Percentiles rank a stretch among this genome's conserved stretches.
Evolutionary conservation across 2,888 invertebrate genomes (phyloP).

Genomic region (Lasiommata megera): DNA sequence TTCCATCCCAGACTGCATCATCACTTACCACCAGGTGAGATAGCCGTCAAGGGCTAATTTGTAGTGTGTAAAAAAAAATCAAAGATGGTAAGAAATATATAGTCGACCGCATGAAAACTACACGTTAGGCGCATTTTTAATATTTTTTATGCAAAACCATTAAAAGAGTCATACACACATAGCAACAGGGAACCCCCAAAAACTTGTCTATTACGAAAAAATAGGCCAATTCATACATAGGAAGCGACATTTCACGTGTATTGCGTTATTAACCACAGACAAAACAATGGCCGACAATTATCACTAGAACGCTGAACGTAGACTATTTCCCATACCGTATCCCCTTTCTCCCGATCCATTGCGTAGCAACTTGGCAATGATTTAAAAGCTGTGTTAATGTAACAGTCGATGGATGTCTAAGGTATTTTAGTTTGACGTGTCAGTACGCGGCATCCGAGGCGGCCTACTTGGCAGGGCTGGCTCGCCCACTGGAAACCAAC

Average conservation of each 20-base stretch:
- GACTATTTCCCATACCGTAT: background rate
- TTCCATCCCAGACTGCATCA: too few species aligned
- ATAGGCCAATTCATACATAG: constrained; percentile 63
- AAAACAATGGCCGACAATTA: constrained; percentile 65
- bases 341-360: constrained; percentile 27
- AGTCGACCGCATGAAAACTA: too few species aligned
- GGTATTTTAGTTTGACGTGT: constrained; percentile 29
- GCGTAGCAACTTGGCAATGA: constrained; percentile 13
- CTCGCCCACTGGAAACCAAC: constrained; percentile 64
- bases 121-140: too few species aligned
- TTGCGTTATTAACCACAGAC: constrained; percentile 70
- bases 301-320: constrained; percentile 44
- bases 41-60: too few species aligned
- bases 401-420: constrained; percentile 40
- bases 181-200: constrained; percentile 16
- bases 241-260: constrained; percentile 65
- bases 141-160: too few species aligned
- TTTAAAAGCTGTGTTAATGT: background rate
- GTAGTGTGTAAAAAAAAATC: too few species aligned
- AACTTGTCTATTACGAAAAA: constrained; percentile 53
- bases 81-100: too few species aligned
- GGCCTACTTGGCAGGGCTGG: constrained; percentile 70
- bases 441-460: constrained; percentile 54
- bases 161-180: background rate
- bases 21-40: too few species aligned